Percentiles rank a stretch among this genome's conserved stretches.
These are phyloP conservation scores for Caenorhabditis sp. DNA, from an alignment of 2,888 invertebrate species.

Conservation along the genomic window DNA sequence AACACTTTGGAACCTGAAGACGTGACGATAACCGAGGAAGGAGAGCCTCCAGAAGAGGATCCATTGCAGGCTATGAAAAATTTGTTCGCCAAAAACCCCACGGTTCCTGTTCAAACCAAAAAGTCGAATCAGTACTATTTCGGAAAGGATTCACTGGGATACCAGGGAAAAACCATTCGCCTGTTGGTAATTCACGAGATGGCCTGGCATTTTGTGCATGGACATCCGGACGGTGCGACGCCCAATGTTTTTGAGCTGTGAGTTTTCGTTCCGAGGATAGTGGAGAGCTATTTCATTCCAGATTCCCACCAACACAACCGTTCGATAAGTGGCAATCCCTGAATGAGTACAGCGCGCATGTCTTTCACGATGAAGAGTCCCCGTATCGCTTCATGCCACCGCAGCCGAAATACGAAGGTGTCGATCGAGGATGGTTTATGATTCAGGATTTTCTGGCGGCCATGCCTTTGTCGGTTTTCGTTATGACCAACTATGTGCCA, in stretches of 20 bases:
- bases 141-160: slow-evolving; percentile 60
- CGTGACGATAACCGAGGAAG: background rate
- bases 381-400: slow-evolving; percentile 75
- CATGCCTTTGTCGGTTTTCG: slow-evolving; percentile 76
- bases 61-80: background rate
- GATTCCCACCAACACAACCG: slow-evolving; percentile 60
- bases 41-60: background rate
- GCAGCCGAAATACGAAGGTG: slow-evolving; percentile 64
- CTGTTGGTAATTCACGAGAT: slow-evolving; percentile 72
- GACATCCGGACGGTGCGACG: slow-evolving; percentile 21
- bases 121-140: slow-evolving; percentile 39
- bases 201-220: slow-evolving; percentile 73
- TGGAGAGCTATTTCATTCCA: slow-evolving; percentile 45
- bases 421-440: slow-evolving; percentile 77
- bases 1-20: background rate
- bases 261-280: background rate
- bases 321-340: slow-evolving; percentile 29
- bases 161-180: slow-evolving; percentile 73
- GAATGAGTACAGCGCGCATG: slow-evolving; percentile 28
- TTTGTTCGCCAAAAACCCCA: slow-evolving; percentile 29
- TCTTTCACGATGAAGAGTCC: slow-evolving; percentile 63
- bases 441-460: slow-evolving; percentile 73
- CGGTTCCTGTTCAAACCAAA: slow-evolving; percentile 13
- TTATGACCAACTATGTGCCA: slow-evolving; percentile 68
- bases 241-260: slow-evolving; percentile 48